Conservation (phyloP, 2,797 vertebrate species). For the Tenualosa ilisha region DNA sequence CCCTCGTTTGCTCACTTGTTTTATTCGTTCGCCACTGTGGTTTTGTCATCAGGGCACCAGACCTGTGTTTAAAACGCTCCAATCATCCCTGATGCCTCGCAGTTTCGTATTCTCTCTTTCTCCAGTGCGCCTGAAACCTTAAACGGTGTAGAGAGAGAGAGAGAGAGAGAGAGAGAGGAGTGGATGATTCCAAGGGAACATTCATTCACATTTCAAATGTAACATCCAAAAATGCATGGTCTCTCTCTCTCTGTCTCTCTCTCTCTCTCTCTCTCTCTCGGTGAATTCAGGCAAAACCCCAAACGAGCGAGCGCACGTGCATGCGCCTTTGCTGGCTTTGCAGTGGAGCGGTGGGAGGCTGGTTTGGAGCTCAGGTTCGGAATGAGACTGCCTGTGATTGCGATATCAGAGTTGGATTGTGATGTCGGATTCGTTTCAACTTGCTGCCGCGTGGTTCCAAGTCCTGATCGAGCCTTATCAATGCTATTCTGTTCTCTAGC, state of each 20-base stretch:
- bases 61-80: not conserved
- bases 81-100: not conserved
- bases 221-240: not conserved
- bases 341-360: not conserved
- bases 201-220: not conserved
- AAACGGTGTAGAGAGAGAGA: not conserved
- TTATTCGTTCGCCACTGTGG: not conserved
- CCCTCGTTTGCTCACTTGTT: not conserved
- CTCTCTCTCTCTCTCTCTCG: not conserved
- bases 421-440: not conserved
- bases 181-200: not conserved
- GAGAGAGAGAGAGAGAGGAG: not conserved
- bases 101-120: not conserved
- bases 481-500: not conserved
- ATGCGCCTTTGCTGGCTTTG: not conserved
- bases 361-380: not conserved
- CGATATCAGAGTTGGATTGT: not conserved
- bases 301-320: too few species aligned
- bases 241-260: not conserved
- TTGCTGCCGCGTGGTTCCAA: not conserved
- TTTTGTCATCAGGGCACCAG: conserved; percentile 15
- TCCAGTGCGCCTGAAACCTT: not conserved
- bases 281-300: not conserved
- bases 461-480: not conserved
- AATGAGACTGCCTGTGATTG: not conserved